These are phyloP conservation scores for Hippocampus guttulatus DNA, from an alignment of 2,113 vertebrate genomes.

Conservation along the genomic window DNA sequence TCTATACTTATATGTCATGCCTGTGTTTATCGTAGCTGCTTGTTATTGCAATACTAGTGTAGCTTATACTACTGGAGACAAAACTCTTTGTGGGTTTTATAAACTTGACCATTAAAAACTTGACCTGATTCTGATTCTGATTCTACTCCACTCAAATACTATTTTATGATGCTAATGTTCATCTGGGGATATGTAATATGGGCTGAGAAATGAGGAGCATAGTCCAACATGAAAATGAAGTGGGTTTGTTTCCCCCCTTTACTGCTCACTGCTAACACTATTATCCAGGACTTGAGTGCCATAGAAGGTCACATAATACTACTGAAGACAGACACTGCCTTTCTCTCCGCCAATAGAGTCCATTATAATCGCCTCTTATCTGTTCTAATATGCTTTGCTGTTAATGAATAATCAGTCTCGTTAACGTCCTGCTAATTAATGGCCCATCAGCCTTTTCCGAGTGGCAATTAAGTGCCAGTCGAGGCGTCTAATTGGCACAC, in stretches of 20 bases:
- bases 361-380: slow-evolving; percentile 64
- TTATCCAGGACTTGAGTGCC: slow-evolving; percentile 43
- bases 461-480: slow-evolving; percentile 68
- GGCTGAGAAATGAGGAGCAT: slow-evolving; percentile 26
- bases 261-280: slow-evolving; percentile 50
- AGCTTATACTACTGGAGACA: no score
- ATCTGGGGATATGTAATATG: slow-evolving; percentile 3
- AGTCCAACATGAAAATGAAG: slow-evolving; percentile 29
- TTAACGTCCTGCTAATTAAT: slow-evolving; percentile 72
- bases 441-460: slow-evolving; percentile 65
- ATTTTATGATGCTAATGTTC: slow-evolving; percentile 13
- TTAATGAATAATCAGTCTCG: slow-evolving; percentile 71
- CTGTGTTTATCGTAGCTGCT: no score
- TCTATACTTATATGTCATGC: no score
- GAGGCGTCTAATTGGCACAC: slow-evolving; percentile 69
- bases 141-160: background rate
- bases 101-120: no score
- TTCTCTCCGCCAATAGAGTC: slow-evolving; percentile 51
- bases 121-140: no score
- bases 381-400: slow-evolving; percentile 65
- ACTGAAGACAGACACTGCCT: slow-evolving; percentile 40
- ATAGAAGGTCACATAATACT: slow-evolving; percentile 57
- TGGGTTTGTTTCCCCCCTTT: slow-evolving; percentile 17
- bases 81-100: no score
- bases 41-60: no score